Evolutionary conservation across 2,797 vertebrate genomes (phyloP), one percentile per base, ranked within the genome.

Genomic region (Eulemur coronatus): DNA sequence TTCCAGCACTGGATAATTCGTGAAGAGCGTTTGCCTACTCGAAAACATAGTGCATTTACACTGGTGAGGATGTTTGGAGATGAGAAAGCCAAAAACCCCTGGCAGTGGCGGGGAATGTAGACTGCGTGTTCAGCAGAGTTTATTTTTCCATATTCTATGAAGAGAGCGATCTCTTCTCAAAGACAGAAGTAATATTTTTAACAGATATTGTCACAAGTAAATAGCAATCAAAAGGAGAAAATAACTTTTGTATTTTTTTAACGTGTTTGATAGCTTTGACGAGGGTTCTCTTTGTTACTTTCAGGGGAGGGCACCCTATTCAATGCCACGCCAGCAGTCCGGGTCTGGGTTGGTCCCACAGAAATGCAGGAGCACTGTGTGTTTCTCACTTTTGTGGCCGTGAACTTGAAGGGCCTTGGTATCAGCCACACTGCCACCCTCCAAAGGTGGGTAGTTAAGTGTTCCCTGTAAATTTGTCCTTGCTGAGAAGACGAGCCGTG

Each of bases 131-230:
- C 75, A 88, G 97, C 97, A 98, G 98, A 98, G 97, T 98, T 98
- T 98, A 98, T 98, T 99, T 99, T 99, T 98, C 98, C 98, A 97
- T 97, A 96, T 97, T 98, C 82, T 98, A 98, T 43, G 63, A 98
- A 98, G 97, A 98, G 84, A 93, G 84, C 95, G 91, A 65, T 95
- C 96, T 98, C 97, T 97, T 98, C 98, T 98, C 97, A 97, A 97
- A 98, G 98, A 97, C 98, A 98, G 97, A 98, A 98, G 98, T 98
- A 98, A 98, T 98, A 98, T 98, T 99, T 98, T 98, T 98, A 98
- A 98, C 94, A 98, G 98, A 98, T 97, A 97, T 96, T 98, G 97
- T 98, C 96, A 97, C 95, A 96, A 98, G 97, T 98, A 89, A 95
- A 94, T 97, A 98, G 97, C 96, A 84, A 97, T 96, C 89, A 94